These are phyloP conservation scores for Eurytoma adleriae DNA, from an alignment of 2,888 invertebrate species.

Conservation along the genomic window DNA sequence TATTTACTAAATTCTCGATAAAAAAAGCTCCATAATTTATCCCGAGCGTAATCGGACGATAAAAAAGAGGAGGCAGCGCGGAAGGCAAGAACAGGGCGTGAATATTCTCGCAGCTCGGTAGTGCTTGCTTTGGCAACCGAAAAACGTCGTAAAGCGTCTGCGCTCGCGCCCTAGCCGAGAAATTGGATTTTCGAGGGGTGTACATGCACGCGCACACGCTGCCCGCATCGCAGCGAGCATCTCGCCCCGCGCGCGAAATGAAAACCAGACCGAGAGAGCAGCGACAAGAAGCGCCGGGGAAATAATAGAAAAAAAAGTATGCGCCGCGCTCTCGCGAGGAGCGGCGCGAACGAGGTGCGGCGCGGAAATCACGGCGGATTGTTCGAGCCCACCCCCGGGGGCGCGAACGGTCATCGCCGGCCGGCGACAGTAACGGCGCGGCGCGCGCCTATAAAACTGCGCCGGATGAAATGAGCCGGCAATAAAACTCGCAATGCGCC, in stretches of 20 bases:
- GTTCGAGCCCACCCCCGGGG: constrained; percentile 33
- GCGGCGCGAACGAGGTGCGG: not conserved
- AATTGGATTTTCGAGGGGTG: constrained; percentile 54
- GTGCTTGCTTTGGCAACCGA: constrained; percentile 45
- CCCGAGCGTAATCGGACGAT: constrained; percentile 16
- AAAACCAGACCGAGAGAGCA: not conserved
- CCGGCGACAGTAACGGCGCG: constrained; percentile 66
- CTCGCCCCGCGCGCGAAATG: too few species aligned
- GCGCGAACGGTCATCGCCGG: constrained; percentile 49
- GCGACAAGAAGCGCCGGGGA: constrained; percentile 14
- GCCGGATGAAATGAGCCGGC: constrained; percentile 70
- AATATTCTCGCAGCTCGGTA: constrained; percentile 37
- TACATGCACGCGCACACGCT: constrained; percentile 15
- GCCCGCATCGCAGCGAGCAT: not conserved
- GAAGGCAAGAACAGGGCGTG: constrained; percentile 12
- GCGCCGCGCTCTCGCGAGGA: not conserved
- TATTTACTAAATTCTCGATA: too few species aligned
- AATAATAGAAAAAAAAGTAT: constrained; percentile 48
- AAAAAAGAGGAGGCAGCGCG: constrained; percentile 15
- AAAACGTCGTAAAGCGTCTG: constrained; percentile 50
- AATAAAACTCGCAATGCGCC: constrained; percentile 70
- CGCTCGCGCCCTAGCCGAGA: constrained; percentile 26
- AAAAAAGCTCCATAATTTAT: not conserved
- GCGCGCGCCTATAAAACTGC: constrained; percentile 55
- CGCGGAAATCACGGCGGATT: constrained; percentile 32